These are phyloP conservation scores for Tetrao urogallus DNA, from an alignment of 2,113 vertebrate species.

Conservation along the genomic window DNA sequence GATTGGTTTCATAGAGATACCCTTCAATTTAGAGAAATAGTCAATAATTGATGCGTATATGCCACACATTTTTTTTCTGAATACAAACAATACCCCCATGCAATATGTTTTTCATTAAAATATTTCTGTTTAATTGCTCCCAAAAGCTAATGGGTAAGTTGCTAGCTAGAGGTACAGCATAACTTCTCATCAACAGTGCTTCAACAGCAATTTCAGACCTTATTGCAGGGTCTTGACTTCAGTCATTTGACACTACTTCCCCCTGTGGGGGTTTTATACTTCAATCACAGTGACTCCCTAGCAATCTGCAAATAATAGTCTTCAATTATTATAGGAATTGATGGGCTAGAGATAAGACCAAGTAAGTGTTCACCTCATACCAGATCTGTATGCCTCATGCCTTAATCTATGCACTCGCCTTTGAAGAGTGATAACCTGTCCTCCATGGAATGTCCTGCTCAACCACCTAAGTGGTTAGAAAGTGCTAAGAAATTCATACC, in stretches of 20 bases:
- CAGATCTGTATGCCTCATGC: background rate
- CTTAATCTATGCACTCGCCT: background rate
- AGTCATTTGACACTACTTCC: background rate
- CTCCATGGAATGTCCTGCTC: background rate
- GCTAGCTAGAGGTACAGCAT: background rate
- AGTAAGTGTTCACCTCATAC: background rate
- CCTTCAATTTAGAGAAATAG: background rate
- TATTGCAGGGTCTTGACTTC: background rate
- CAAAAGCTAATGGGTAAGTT: background rate
- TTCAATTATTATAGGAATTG: background rate
- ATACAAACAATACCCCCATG: background rate
- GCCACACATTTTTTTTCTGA: background rate
- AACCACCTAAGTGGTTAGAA: too few relatives aligned
- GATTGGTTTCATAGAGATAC: background rate
- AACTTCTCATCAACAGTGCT: background rate
- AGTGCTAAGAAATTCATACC: background rate
- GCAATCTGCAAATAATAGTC: conserved; percentile 1
- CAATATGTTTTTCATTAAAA: background rate
- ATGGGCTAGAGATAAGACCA: background rate
- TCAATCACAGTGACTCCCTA: background rate
- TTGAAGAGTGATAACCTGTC: background rate
- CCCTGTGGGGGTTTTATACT: background rate
- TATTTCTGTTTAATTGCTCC: background rate
- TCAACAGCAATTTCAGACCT: background rate
- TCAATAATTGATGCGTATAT: background rate